A percentile compares a stretch with the other conserved stretches of the same genome.
Conservation (phyloP, 2,113 vertebrate genomes). For the Cephalopholis sonnerati region DNA sequence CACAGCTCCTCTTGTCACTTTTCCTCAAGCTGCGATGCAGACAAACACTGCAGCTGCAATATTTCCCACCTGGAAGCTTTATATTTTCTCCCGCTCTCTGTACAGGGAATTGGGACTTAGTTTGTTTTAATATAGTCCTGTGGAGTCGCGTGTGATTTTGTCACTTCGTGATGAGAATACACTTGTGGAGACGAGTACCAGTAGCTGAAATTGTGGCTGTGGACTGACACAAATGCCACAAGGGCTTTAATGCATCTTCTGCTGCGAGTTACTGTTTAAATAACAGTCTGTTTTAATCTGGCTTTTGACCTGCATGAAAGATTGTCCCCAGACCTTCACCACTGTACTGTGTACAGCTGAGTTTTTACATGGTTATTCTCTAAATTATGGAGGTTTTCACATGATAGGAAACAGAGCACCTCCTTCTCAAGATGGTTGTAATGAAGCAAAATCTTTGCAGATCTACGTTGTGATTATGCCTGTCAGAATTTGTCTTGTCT, state of each 20-base stretch:
- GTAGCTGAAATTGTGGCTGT: not conserved
- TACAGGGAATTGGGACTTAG: conserved; percentile 51
- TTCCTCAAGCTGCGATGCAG: conserved; percentile 32
- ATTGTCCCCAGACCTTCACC: not conserved
- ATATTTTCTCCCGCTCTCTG: conserved; percentile 41
- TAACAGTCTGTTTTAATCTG: not conserved
- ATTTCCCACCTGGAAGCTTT: conserved; percentile 43
- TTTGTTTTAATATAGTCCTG: conserved; percentile 61
- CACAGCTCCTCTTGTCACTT: conserved; percentile 16
- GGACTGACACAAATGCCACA: not conserved
- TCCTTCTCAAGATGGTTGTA: not conserved
- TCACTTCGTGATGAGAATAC: conserved; percentile 20
- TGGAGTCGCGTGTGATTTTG: conserved; percentile 28
- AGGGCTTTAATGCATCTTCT: not conserved
- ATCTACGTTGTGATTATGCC: not conserved
- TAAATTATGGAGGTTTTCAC: not conserved
- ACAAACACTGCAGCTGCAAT: conserved; percentile 16
- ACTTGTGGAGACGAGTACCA: conserved; percentile 11
- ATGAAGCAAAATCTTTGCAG: not conserved
- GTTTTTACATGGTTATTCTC: not conserved
- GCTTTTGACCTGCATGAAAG: not conserved
- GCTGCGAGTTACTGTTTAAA: not conserved
- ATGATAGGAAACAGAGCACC: not conserved
- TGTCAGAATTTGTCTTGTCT: not conserved
- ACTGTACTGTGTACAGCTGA: not conserved